Conservation (phyloP, 2,113 vertebrate genomes). For the Pygoscelis adeliae region DNA sequence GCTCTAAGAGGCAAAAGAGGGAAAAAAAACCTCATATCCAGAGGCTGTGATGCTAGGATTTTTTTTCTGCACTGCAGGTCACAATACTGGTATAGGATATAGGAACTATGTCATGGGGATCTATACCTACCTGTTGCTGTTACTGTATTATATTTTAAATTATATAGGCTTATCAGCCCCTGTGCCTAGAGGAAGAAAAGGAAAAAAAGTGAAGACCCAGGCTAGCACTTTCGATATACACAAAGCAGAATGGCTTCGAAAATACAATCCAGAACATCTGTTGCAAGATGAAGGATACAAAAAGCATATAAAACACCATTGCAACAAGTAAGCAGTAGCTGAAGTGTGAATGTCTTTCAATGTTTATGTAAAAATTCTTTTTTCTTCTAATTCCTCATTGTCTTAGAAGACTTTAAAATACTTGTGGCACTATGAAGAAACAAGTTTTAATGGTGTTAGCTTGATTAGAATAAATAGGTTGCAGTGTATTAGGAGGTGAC, state of each 20-base stretch:
- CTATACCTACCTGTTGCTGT: background rate
- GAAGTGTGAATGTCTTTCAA: background rate
- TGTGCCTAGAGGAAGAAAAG: conserved; percentile 94
- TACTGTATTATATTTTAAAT: conserved; percentile 6
- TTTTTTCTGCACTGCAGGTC: background rate
- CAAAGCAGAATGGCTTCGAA: conserved; percentile 97
- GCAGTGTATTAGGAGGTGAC: background rate
- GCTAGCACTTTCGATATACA: conserved; percentile 97
- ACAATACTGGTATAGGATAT: background rate
- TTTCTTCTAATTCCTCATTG: background rate
- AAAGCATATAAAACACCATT: conserved; percentile 98
- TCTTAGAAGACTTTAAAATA: background rate
- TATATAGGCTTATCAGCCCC: conserved; percentile 91
- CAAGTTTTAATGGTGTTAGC: background rate
- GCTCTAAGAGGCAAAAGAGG: background rate
- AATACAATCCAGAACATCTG: conserved; percentile 97
- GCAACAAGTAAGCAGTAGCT: conserved; percentile 90
- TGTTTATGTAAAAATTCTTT: background rate
- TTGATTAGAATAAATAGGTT: background rate
- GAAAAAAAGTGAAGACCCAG: conserved; percentile 97
- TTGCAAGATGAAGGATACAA: conserved; percentile 98
- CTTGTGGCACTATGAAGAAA: background rate
- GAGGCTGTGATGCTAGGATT: background rate
- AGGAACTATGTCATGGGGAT: background rate
- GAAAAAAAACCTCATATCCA: rapidly evolving